Base-by-base conservation (phyloP, 2,797 vertebrate genomes). In the Vultur gryphus region DNA sequence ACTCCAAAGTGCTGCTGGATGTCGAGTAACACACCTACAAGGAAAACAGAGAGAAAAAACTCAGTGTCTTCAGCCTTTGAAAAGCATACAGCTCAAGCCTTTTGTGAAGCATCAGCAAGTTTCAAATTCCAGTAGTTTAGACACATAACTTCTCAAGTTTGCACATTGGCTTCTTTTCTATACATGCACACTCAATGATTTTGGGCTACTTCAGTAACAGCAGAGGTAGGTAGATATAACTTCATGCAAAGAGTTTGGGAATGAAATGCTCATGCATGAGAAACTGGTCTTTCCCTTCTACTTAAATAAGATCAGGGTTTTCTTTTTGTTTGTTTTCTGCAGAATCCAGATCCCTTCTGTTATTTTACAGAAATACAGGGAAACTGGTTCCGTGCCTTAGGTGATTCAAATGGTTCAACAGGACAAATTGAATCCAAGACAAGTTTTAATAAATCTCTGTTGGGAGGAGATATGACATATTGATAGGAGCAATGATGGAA, bases 1-100 rank as follows among this genome's bases (percentile, higher is more conserved):
- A 99, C 99, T 2, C 95, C 96, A 57, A 99, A 99, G 96, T 99
- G 98, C 95, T 98, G 98, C 98, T 99, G 99, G 97, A 99, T 99
- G 97, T 99, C 99, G 4, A 98, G 97, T 87, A 99, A 97, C 81
- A 99, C 99, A 20, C 99, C 99, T 99, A 97, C 51, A 88, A 93
- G 83, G 90, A 41, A 89, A 94, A 64, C 57, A 81, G 93, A 87
- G 73, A 26, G 81, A 86, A 77, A 11, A 76, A 92, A 62, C 84
- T 78, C 54, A 94, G 70, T 37, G 51, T 35, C 52, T 67, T 62
- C 64, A 65, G 70, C 37, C 59, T 64, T 41, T 51, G 55, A 64
- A 46, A 61, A 91, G 31, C 57, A 54, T 9, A 33, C 28, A 65
- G 25, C 28, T 39, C 13, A 43, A 39, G 73, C 39, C 14, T 85